Conservation (phyloP, 2,797 vertebrate genomes). For the Spea hammondii region DNA sequence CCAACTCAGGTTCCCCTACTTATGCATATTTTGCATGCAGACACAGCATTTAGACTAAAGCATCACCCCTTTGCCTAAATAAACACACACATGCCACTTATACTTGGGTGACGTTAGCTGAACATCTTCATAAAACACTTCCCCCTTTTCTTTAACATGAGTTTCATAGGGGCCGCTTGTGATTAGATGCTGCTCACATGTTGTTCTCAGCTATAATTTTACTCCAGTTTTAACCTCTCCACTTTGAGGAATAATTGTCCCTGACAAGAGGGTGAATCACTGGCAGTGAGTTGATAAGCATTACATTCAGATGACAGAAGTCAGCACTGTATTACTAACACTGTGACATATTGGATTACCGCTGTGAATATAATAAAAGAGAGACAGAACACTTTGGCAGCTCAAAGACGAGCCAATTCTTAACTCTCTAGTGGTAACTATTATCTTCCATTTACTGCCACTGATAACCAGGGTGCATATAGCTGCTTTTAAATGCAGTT, state of each 20-base stretch:
- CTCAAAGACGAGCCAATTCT: conserved; percentile 87
- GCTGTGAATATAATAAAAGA: conserved; percentile 97
- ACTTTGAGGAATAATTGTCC: conserved; percentile 93
- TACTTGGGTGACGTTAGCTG: conserved; percentile 23
- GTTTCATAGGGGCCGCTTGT: conserved; percentile 62
- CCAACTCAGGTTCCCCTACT: no score
- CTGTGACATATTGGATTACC: conserved; percentile 98
- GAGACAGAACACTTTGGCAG: conserved; percentile 91
- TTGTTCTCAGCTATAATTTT: conserved; percentile 73
- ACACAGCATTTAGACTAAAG: background rate
- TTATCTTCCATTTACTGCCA: conserved; percentile 87
- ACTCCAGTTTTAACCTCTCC: conserved; percentile 79
- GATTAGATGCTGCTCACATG: conserved; percentile 67
- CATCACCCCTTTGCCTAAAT: background rate
- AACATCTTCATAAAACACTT: conserved; percentile 35
- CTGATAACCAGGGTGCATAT: conserved; percentile 82
- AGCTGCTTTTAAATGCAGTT: conserved; percentile 73
- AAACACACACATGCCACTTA: no score
- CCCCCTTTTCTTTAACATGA: conserved; percentile 65
- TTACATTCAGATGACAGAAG: conserved; percentile 97
- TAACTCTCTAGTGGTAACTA: conserved; percentile 79
- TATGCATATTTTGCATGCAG: no score
- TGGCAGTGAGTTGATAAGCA: conserved; percentile 96
- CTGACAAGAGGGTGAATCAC: conserved; percentile 97
- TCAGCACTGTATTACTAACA: conserved; percentile 91